Base-by-base conservation (phyloP, 2,797 vertebrate genomes). In the Simalia tracyae region DNA sequence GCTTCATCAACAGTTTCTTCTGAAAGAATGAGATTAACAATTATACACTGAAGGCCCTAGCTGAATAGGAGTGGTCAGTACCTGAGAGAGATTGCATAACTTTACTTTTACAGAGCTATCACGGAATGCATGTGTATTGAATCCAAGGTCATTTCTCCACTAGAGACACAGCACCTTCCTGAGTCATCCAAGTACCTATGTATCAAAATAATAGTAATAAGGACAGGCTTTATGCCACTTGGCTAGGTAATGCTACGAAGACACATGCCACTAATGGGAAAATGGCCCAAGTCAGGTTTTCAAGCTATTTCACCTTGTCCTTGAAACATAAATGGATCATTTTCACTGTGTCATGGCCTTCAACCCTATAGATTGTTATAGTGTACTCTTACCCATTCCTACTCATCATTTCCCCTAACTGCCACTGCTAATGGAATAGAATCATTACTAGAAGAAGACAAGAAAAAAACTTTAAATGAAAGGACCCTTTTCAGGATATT, bases 21-120 rank as follows among this genome's bases (percentile, higher is more conserved):
- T 89, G 89, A 96, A 96, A 93, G 88, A 95, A 92, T 90, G 95
- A 84, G 50, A 81, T 59, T 76, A 89, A 94, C 90, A 90, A 24
- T 94, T 91, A 50, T 26, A 66, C 89, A 90, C 92, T 95, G 94
- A 31, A 93, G 88, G 68, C n/a, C 96, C 96, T 84, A 61, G 60
- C 19, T 61, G 60, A 19, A 2, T 24, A 46, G 72, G 36, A 46
- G 36, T 24, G 72, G 72, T 36, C 36, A 46, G 68, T 42, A 31
- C 31, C 9, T 63, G 19, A 90, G 89, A 5, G 66, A 94, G 36
- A 94, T 94, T 92, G 89, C 31, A 0, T 72, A 57, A 90, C 8
- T 63, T 76, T 84, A n/a, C 36, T 42, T 28, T 88, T 57, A 54
- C 56, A 59, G 50, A 59, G 26, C 64, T 60, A 64, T 28, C 11